A percentile compares a stretch with the other conserved stretches of the same genome.
These are phyloP conservation scores for Drosophila nebulosa DNA, from an alignment of 1,140 invertebrate genomes.

Conservation along the genomic window DNA sequence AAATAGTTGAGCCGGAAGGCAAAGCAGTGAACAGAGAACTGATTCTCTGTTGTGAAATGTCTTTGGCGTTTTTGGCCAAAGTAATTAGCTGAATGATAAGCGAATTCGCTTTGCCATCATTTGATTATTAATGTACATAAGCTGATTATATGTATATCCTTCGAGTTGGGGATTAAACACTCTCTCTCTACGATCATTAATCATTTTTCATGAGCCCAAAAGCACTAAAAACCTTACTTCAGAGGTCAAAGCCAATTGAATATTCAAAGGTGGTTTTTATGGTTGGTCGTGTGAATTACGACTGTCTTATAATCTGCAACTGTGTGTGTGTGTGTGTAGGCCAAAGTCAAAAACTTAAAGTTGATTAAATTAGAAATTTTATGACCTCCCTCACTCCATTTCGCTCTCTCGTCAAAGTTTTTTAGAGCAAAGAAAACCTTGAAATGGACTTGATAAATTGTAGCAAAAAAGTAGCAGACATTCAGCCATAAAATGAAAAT, in stretches of 20 bases:
- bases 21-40: too few relatives aligned
- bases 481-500: slow-evolving; percentile 64
- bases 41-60: too few relatives aligned
- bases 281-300: slow-evolving; percentile 40
- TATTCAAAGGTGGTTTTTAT: slow-evolving; percentile 60
- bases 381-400: slow-evolving; percentile 43
- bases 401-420: slow-evolving; percentile 50
- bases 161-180: not conserved
- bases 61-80: too few relatives aligned
- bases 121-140: not conserved
- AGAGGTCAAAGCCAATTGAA: slow-evolving; percentile 35
- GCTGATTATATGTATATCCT: not conserved
- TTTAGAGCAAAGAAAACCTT: slow-evolving; percentile 46
- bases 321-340: not conserved
- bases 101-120: not conserved
- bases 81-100: not conserved
- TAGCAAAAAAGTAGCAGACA: slow-evolving; percentile 63
- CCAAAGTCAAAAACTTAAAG: slow-evolving; percentile 33
- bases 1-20: not conserved
- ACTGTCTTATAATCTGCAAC: slow-evolving; percentile 8
- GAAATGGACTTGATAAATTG: slow-evolving; percentile 67
- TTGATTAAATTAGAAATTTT: slow-evolving; percentile 77
- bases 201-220: slow-evolving; percentile 56
- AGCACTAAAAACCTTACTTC: slow-evolving; percentile 31
- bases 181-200: slow-evolving; percentile 42